phyloP scores from a whole-genome alignment of 1,140 invertebrate genomes.

The Leucophenga varia region DNA sequence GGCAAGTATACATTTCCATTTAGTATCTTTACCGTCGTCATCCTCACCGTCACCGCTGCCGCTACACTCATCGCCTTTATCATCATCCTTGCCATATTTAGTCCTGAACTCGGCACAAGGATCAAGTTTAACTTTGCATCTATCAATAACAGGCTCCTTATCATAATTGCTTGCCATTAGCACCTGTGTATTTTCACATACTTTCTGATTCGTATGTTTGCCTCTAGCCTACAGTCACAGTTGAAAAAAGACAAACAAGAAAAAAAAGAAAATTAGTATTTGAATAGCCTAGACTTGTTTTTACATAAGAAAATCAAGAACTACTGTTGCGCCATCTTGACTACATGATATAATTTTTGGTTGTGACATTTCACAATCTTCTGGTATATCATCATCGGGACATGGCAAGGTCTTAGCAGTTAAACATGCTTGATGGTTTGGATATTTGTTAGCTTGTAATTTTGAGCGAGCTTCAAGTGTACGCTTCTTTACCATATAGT shows the following conservation, averaged over 20 bases:
- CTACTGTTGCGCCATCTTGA: no score
- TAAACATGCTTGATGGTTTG: conserved; percentile 39
- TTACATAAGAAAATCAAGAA: no score
- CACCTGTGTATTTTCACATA: background rate
- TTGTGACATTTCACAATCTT: no score
- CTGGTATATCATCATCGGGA: background rate
- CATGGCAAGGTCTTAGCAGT: background rate
- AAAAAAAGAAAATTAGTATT: no score
- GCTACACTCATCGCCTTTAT: background rate
- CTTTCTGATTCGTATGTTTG: background rate
- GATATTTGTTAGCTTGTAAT: conserved; percentile 44
- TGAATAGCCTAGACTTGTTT: no score
- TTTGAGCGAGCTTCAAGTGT: conserved; percentile 42
- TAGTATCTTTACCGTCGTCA: conserved; percentile 17
- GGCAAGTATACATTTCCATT: conserved; percentile 21
- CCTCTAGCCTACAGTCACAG: no score
- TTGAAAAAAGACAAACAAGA: no score
- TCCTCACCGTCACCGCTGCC: conserved; percentile 12
- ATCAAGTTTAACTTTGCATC: conserved; percentile 12
- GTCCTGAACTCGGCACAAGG: conserved; percentile 28
- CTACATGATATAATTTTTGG: background rate
- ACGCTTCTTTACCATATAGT: conserved; percentile 53
- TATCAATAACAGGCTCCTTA: conserved; percentile 4
- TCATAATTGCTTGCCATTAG: background rate
- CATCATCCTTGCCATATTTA: background rate